These are phyloP conservation scores for Ctenoplectra terminalis DNA, from an alignment of 1,140 invertebrate genomes.

Conservation along the genomic window DNA sequence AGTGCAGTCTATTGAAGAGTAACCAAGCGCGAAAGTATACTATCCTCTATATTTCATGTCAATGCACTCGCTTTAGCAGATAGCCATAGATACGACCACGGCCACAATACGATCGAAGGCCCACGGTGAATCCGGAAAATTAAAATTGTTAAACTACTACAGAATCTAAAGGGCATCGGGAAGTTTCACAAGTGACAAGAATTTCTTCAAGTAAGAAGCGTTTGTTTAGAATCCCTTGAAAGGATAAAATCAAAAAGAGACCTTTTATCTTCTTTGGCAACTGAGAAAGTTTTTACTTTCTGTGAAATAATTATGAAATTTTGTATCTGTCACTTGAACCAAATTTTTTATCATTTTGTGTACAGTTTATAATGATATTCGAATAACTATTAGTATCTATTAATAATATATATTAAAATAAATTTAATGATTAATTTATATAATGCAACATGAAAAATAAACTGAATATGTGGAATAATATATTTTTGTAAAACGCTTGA, in stretches of 20 bases:
- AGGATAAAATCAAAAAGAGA: background rate
- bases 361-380: too few relatives aligned
- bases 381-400: too few relatives aligned
- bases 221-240: background rate
- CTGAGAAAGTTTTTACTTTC: background rate
- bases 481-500: too few relatives aligned
- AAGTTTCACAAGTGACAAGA: background rate
- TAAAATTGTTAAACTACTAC: conserved; percentile 38
- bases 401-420: too few relatives aligned
- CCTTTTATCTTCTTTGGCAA: background rate
- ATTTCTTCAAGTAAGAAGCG: background rate
- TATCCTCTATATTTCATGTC: conserved; percentile 36
- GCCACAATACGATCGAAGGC: background rate
- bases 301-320: too few relatives aligned
- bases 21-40: conserved; percentile 51
- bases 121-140: conserved; percentile 27
- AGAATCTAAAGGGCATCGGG: background rate
- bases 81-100: background rate
- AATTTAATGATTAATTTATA: too few relatives aligned
- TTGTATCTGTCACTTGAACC: too few relatives aligned
- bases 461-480: too few relatives aligned
- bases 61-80: background rate
- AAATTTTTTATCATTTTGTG: too few relatives aligned
- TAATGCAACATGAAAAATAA: too few relatives aligned
- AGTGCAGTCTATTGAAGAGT: conserved; percentile 44